Evolutionary conservation across 2,113 vertebrate species (phyloP).

Genomic region (Ochotona curzoniae): DNA sequence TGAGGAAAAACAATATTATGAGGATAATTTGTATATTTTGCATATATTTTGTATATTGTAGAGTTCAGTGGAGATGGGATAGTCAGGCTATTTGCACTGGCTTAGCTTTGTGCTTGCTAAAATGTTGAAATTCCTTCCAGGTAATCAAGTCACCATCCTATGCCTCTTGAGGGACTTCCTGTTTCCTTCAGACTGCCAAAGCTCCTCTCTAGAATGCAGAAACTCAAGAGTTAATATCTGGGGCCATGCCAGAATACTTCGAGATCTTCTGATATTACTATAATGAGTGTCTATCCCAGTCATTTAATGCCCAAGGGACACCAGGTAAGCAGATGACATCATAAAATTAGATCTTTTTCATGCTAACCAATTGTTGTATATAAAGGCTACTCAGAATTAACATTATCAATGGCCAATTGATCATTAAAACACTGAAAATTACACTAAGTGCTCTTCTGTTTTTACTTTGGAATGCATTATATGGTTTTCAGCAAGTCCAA

Average conservation of each 20-base stretch:
- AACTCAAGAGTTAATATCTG: background rate
- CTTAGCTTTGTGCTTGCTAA: background rate
- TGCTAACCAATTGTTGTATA: background rate
- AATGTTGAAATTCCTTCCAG: conserved; percentile 8
- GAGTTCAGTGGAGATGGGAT: background rate
- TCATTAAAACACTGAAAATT: conserved; percentile 14
- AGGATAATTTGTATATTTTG: background rate
- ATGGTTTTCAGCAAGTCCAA: conserved; percentile 37
- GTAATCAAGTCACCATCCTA: background rate
- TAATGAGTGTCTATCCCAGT: background rate
- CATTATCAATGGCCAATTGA: background rate
- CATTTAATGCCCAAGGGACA: background rate
- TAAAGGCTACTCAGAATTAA: background rate
- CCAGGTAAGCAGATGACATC: background rate
- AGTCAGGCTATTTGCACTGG: background rate
- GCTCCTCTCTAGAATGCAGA: background rate
- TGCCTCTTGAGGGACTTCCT: background rate
- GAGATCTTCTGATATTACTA: background rate
- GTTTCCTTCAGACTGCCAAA: background rate
- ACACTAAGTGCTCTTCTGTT: conserved; percentile 17
- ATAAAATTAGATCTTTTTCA: background rate
- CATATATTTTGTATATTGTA: background rate
- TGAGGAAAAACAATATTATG: background rate
- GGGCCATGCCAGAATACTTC: background rate
- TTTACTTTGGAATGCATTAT: background rate